phyloP scores from a whole-genome alignment of 2,888 invertebrate species.

The Oligia fasciuncula region DNA sequence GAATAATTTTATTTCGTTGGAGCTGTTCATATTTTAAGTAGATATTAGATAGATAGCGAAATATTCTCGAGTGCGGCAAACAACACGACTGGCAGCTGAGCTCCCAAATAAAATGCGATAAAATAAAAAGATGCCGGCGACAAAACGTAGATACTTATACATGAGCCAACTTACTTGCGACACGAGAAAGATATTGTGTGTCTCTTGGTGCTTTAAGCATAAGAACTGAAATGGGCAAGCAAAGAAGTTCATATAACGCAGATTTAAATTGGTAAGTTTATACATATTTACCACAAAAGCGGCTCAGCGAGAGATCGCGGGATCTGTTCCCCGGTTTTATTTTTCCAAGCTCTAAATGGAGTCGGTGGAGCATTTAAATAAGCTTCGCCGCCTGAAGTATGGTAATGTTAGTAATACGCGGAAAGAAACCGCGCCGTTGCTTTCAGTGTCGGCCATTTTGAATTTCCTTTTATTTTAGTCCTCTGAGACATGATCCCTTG shows the following conservation, averaged over 20 bases:
- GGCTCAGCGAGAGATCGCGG: constrained; percentile 89
- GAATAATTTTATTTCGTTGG: constrained; percentile 51
- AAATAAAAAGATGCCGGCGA: constrained; percentile 88
- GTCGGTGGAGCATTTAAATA: constrained; percentile 90
- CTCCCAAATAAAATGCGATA: constrained; percentile 88
- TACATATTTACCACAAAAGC: constrained; percentile 90
- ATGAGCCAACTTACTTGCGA: constrained; percentile 71
- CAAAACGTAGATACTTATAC: constrained; percentile 88
- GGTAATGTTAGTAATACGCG: constrained; percentile 90
- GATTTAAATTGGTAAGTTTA: constrained; percentile 80
- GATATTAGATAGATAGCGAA: constrained; percentile 71
- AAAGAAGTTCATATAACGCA: constrained; percentile 56
- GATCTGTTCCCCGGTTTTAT: constrained; percentile 89
- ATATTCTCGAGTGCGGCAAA: constrained; percentile 82
- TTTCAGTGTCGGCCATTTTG: constrained; percentile 85
- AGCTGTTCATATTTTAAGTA: constrained; percentile 66
- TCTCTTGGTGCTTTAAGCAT: constrained; percentile 51
- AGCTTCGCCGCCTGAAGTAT: constrained; percentile 89
- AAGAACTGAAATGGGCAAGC: constrained; percentile 70
- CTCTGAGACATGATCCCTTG: constrained; percentile 67
- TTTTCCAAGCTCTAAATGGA: constrained; percentile 90
- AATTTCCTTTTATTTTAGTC: constrained; percentile 77
- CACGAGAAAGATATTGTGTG: constrained; percentile 35
- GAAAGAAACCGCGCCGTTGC: constrained; percentile 84
- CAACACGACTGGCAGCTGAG: constrained; percentile 88